Percentiles rank a stretch among this genome's conserved stretches.
Conservation (phyloP, 2,113 vertebrate species). For the Falcunculus frontatus region DNA sequence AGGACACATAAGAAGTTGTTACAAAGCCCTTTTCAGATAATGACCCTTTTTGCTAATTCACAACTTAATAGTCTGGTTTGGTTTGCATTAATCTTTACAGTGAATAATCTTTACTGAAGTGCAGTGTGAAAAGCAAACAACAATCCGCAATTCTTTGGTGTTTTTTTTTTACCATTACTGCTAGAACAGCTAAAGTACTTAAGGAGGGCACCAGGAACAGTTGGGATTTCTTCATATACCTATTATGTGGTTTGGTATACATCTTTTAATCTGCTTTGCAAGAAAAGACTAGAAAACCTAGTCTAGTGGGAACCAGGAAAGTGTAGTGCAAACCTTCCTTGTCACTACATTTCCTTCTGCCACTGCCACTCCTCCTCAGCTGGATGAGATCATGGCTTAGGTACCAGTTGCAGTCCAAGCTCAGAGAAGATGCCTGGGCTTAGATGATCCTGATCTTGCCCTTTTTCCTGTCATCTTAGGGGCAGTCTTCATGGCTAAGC, state of each 20-base stretch:
- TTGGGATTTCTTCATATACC: background rate
- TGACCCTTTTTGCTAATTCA: background rate
- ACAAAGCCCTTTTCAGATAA: background rate
- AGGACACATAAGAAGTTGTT: background rate
- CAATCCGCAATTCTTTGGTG: background rate
- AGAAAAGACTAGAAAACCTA: background rate
- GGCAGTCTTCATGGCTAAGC: background rate
- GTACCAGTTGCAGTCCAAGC: background rate
- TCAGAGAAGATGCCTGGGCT: background rate
- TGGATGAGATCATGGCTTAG: accelerated
- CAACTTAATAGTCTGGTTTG: background rate
- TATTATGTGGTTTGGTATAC: background rate
- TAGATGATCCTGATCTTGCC: background rate
- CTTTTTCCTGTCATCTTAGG: accelerated
- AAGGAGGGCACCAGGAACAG: background rate
- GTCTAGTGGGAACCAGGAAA: background rate
- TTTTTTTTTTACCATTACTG: background rate
- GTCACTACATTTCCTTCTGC: background rate
- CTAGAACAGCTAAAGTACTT: background rate
- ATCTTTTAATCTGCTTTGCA: background rate
- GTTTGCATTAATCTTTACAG: background rate
- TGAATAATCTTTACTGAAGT: background rate
- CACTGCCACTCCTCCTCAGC: background rate
- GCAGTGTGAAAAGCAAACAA: background rate
- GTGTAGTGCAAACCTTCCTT: background rate